Conservation (phyloP, 2,888 invertebrate genomes). For the Erannis defoliaria region DNA sequence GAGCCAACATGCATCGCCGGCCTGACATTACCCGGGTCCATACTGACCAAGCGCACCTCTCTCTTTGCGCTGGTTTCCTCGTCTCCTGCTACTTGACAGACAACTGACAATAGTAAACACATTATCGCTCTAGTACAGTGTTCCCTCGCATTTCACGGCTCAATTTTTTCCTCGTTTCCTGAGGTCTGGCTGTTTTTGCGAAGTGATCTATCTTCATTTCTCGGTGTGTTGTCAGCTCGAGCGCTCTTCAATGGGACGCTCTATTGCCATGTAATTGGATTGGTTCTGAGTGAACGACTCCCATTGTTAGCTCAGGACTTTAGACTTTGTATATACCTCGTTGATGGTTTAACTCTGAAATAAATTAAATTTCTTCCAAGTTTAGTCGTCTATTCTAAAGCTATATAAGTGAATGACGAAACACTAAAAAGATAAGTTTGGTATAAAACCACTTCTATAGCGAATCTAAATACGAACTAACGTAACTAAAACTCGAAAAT, state of each 20-base stretch:
- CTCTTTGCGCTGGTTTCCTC: neutral
- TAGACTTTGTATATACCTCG: neutral
- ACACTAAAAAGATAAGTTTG: no score
- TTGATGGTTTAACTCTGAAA: slow-evolving; percentile 8
- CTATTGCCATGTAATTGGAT: slow-evolving; percentile 45
- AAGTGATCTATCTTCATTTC: slow-evolving; percentile 43
- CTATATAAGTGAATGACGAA: neutral
- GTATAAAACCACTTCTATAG: no score
- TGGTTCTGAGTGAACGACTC: slow-evolving; percentile 39
- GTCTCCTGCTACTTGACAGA: neutral
- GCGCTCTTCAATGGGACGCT: slow-evolving; percentile 29
- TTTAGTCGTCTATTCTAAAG: neutral
- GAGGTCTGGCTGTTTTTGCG: slow-evolving; percentile 35
- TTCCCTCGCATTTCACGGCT: slow-evolving; percentile 4
- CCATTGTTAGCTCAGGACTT: slow-evolving; percentile 26
- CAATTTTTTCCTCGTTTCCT: slow-evolving; percentile 24
- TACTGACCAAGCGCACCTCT: no score
- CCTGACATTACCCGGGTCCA: no score
- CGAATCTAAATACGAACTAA: no score
- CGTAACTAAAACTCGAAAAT: no score
- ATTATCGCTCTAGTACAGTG: slow-evolving; percentile 3
- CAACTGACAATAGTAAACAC: slow-evolving; percentile 16
- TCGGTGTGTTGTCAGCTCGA: slow-evolving; percentile 39
- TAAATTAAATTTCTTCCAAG: neutral
- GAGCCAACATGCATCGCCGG: no score